These are phyloP conservation scores for Pycnonotus jocosus DNA, from an alignment of 2,113 vertebrate species.

Conservation along the genomic window DNA sequence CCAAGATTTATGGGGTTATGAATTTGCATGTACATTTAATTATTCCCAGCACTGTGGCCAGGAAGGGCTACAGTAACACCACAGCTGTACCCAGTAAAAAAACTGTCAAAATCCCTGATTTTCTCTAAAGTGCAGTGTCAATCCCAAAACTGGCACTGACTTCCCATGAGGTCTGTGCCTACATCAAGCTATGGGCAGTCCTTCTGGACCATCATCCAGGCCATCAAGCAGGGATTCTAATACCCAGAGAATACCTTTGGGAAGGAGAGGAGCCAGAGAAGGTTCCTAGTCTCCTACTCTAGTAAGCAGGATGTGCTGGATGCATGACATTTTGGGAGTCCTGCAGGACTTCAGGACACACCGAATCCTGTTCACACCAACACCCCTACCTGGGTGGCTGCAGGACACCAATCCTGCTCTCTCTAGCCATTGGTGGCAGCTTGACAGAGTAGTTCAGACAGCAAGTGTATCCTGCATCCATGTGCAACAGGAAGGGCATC, in stretches of 20 bases:
- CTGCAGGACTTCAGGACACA: not conserved
- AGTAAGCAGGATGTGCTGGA: not conserved
- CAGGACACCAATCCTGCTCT: not conserved
- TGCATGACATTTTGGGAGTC: not conserved
- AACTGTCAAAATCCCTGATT: not conserved
- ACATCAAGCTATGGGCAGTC: not conserved
- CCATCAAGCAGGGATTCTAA: not conserved
- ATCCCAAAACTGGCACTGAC: not conserved
- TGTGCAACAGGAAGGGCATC: not conserved
- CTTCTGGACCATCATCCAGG: not conserved
- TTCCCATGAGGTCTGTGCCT: not conserved
- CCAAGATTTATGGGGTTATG: not conserved
- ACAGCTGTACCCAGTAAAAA: not conserved
- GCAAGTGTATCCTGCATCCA: fast-evolving
- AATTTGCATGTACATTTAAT: not conserved
- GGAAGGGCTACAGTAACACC: not conserved
- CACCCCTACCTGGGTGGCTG: not conserved
- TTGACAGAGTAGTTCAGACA: not conserved
- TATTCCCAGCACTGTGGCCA: not conserved
- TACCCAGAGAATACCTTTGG: not conserved
- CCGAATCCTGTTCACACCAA: not conserved
- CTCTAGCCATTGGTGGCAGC: not conserved
- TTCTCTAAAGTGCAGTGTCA: not conserved
- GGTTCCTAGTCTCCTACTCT: not conserved
- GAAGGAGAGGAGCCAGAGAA: not conserved